A percentile compares a stretch with the other conserved stretches of the same genome.
Conservation (phyloP, 2,113 vertebrate genomes). For the Nyctibius bracteatus region DNA sequence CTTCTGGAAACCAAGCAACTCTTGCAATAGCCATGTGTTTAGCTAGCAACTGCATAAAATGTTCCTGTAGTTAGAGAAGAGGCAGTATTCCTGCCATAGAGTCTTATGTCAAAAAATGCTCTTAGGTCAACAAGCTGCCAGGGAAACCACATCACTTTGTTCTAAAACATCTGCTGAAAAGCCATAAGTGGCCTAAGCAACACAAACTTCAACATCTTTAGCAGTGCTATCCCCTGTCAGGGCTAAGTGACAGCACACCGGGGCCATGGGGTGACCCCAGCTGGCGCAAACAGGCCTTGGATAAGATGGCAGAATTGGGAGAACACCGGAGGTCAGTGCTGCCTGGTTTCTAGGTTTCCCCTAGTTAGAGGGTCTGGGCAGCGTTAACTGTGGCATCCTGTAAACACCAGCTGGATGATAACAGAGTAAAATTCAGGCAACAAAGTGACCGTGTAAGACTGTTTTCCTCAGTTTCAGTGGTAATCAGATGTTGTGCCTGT, state of each 20-base stretch:
- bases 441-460: not conserved
- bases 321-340: not conserved
- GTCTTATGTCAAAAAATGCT: not conserved
- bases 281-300: not conserved
- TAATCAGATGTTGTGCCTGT: conserved; percentile 5
- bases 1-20: not conserved
- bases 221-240: not conserved
- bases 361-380: conserved; percentile 62
- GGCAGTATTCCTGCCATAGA: not conserved
- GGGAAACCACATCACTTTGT: not conserved
- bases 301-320: not conserved
- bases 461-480: not conserved
- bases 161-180: conserved; percentile 19
- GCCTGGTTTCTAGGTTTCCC: conserved; percentile 21
- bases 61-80: not conserved
- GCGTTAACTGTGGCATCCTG: conserved; percentile 34
- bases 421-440: not conserved
- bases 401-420: conserved; percentile 42
- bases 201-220: not conserved
- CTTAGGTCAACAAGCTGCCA: not conserved
- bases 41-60: not conserved
- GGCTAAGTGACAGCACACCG: conserved; percentile 13
- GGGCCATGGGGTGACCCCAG: not conserved
- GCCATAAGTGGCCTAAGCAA: not conserved
- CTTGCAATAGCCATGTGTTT: not conserved